phyloP scores from a whole-genome alignment of 2,888 invertebrate species.

The Phania funesta region DNA sequence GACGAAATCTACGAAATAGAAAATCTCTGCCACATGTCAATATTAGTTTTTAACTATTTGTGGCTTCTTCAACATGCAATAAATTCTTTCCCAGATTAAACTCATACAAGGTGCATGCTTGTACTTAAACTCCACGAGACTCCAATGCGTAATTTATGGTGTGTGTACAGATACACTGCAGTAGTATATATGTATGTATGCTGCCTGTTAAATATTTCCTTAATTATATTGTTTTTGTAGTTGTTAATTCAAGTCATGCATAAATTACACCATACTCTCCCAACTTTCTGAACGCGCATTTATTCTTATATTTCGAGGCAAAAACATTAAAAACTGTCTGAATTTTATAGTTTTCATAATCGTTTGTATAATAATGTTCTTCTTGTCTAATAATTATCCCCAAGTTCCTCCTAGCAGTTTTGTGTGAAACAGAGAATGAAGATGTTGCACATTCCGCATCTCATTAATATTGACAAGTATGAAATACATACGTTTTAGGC shows the following conservation, averaged over 20 bases:
- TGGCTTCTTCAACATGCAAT: constrained; percentile 28
- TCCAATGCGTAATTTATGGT: constrained; percentile 36
- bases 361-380: not conserved
- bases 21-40: constrained; percentile 66
- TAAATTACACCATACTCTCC: constrained; percentile 44
- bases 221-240: constrained; percentile 57
- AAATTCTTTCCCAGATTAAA: constrained; percentile 22
- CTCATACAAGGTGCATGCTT: not conserved
- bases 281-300: not conserved
- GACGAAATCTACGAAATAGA: constrained; percentile 16
- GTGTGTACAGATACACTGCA: not conserved
- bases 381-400: constrained; percentile 30
- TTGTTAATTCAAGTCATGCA: constrained; percentile 60
- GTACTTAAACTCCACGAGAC: constrained; percentile 3
- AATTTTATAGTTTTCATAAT: constrained; percentile 21
- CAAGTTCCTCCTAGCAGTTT: not conserved
- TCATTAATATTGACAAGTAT: constrained; percentile 28
- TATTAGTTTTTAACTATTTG: constrained; percentile 40
- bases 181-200: not conserved
- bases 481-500: not conserved
- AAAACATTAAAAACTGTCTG: not conserved
- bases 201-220: constrained; percentile 46
- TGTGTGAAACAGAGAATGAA: not conserved
- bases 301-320: not conserved
- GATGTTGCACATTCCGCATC: constrained; percentile 1